A percentile compares a stretch with the other conserved stretches of the same genome.
These are phyloP conservation scores for Cavia porcellus DNA, from an alignment of 2,113 vertebrate species.

Conservation along the genomic window DNA sequence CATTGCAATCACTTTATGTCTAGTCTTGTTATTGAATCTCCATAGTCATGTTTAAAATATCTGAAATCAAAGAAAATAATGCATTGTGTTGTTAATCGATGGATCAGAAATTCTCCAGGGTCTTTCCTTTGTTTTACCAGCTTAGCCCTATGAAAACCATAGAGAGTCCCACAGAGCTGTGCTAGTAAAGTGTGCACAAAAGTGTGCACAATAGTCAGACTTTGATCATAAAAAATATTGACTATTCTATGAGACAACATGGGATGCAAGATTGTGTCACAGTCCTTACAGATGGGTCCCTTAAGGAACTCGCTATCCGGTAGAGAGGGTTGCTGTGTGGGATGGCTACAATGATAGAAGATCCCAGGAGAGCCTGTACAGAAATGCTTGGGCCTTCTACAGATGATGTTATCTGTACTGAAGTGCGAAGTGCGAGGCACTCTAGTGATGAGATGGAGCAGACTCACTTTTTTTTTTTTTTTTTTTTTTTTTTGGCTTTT, in stretches of 20 bases:
- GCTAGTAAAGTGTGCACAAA: not conserved
- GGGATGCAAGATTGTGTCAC: not conserved
- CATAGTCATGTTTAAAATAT: not conserved
- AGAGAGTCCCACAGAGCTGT: not conserved
- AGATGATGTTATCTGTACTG: not conserved
- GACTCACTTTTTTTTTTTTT: too few relatives aligned
- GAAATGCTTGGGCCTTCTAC: not conserved
- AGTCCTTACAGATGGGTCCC: not conserved
- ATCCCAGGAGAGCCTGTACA: not conserved
- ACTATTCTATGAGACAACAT: not conserved
- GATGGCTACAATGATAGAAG: not conserved
- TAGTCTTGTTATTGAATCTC: not conserved
- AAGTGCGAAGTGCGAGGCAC: not conserved
- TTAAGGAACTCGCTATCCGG: not conserved
- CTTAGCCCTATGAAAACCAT: not conserved
- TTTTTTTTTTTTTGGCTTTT: too few relatives aligned
- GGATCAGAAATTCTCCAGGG: not conserved
- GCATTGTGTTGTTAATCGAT: not conserved
- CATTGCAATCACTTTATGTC: not conserved
- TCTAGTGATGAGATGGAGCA: not conserved
- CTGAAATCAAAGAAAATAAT: not conserved
- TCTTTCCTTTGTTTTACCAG: not conserved
- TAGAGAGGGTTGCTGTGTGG: not conserved
- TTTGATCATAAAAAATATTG: not conserved
- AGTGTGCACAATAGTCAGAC: not conserved